Evolutionary conservation across 2,888 invertebrate species (phyloP), one percentile per base, ranked within the genome.

Genomic region (Rhagophthalmus giganteus): DNA sequence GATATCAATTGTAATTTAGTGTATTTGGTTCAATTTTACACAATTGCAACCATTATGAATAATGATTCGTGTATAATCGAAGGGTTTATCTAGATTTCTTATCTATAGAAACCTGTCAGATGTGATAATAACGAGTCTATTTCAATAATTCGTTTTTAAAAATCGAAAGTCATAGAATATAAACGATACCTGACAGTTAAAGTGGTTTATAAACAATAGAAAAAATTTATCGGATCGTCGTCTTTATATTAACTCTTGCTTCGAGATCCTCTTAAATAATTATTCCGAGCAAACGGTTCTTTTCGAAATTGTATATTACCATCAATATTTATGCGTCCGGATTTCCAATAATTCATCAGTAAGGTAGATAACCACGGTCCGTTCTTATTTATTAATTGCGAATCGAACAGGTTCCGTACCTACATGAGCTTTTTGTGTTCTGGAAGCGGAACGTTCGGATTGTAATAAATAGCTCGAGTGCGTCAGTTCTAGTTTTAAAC

Each of bases 91-190:
- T 28, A 39, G 37, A 37, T 45, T 9, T n/a, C 14, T n/a, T 35
- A 45, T 48, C 47, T 34, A 25, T 12, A 25, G 14, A 12, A 10
- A 9, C 31, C 37, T 32, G 50, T 50, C 50, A 44, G 38, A 44
- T 35, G 16, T 31, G 11, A 32, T 46, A 27, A 8, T 47, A 33
- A 47, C 27, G 33, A 47, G 39, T 42, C 27, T 28, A 25, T 41
- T 49, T 42, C 45, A 15, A 45, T 45, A 28, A 45, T 20, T 41
- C n/a, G n/a, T n/a, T n/a, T n/a, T n/a, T 15, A 13, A 24, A 44
- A 50, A 42, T 11, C n/a, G 38, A 55, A 54, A 53, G 55, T 55
- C 47, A 47, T 39, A 34, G 28, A 26, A 27, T 30, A 44, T 44
- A 44, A 45, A 35, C 10, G 35, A 37, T 14, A 39, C 20, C 10